Conservation (phyloP, 2,888 invertebrate species). For the Meloe dianella region DNA sequence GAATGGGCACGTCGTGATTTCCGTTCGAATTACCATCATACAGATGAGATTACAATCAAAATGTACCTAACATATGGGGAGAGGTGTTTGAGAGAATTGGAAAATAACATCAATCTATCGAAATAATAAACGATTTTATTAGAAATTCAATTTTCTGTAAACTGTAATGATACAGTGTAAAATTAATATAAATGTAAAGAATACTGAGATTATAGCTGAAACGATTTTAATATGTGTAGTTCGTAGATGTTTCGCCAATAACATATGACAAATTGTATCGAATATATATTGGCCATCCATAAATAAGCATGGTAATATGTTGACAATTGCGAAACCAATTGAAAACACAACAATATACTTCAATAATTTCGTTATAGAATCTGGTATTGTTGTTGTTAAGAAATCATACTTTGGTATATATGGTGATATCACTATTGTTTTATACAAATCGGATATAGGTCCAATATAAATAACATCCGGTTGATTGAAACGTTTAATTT, state of each 20-base stretch:
- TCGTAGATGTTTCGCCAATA: slow-evolving; percentile 41
- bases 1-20: slow-evolving; percentile 81
- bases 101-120: slow-evolving; percentile 68
- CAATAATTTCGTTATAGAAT: slow-evolving; percentile 73
- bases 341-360: slow-evolving; percentile 87
- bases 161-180: slow-evolving; percentile 50
- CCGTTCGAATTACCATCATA: slow-evolving; percentile 70
- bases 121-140: slow-evolving; percentile 51
- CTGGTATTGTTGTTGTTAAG: slow-evolving; percentile 69
- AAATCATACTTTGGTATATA: slow-evolving; percentile 75
- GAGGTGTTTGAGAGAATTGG: slow-evolving; percentile 72
- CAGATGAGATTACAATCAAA: slow-evolving; percentile 77
- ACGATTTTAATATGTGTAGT: slow-evolving; percentile 61
- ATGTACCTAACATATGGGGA: slow-evolving; percentile 73
- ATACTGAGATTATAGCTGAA: slow-evolving; percentile 70
- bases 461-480: slow-evolving; percentile 82
- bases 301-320: slow-evolving; percentile 90
- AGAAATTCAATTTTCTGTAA: slow-evolving; percentile 17
- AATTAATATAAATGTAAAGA: slow-evolving; percentile 71
- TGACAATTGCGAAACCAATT: slow-evolving; percentile 86
- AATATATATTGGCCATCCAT: slow-evolving; percentile 93
- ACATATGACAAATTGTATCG: slow-evolving; percentile 64
- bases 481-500: slow-evolving; percentile 60
- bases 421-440: slow-evolving; percentile 75
- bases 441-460: slow-evolving; percentile 74